Evolutionary conservation across 2,113 vertebrate species (phyloP).

Genomic region (Copsychus sechellarum): DNA sequence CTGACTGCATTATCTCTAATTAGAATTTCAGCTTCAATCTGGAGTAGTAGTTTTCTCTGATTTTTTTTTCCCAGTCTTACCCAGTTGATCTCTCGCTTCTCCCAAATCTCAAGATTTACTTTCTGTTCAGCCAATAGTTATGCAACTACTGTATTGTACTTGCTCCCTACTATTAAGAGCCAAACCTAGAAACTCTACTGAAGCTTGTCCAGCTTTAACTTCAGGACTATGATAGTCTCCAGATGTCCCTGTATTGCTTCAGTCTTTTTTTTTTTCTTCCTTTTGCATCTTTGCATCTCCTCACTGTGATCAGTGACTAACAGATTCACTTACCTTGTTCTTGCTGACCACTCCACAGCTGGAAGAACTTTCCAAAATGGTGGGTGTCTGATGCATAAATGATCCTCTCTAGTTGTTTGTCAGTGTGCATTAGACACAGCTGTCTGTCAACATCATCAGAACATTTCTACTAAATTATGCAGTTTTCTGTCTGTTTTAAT

Average conservation of each 20-base stretch:
- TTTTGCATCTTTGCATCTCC: neutral
- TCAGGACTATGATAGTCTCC: neutral
- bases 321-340: neutral
- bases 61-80: neutral
- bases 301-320: neutral
- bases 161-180: neutral
- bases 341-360: neutral
- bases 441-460: neutral
- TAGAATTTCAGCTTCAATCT: slow-evolving; percentile 54
- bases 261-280: neutral
- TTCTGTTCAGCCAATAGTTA: slow-evolving; percentile 9
- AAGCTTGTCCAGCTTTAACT: slow-evolving; percentile 10
- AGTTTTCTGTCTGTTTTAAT: neutral
- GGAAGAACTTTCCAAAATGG: neutral
- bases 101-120: neutral
- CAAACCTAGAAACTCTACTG: neutral
- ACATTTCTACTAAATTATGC: neutral
- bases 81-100: slow-evolving; percentile 30
- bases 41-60: slow-evolving; percentile 39
- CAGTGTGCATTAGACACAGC: neutral
- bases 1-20: slow-evolving; percentile 46
- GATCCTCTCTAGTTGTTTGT: neutral
- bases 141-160: neutral
- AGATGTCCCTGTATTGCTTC: neutral
- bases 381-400: neutral